These are phyloP conservation scores for Sebastiscus albofasciatus DNA, from an alignment of 2,797 vertebrate species.

Conservation along the genomic window DNA sequence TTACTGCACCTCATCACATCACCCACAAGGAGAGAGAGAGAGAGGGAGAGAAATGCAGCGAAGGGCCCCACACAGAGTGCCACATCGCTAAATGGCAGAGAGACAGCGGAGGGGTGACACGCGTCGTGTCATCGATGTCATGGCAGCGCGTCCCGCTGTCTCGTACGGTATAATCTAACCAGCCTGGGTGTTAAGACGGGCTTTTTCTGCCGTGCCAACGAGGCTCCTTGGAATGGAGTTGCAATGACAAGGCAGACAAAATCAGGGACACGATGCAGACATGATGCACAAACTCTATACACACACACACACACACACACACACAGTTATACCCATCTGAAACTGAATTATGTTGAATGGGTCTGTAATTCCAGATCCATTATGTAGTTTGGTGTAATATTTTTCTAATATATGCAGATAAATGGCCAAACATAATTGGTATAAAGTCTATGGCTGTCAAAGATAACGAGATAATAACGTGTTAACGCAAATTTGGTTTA, in stretches of 20 bases:
- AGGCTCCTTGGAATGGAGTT: slow-evolving; percentile 45
- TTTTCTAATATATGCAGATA: slow-evolving; percentile 5
- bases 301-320: background rate
- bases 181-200: slow-evolving; percentile 51
- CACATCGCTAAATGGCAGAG: slow-evolving; percentile 56
- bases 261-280: slow-evolving; percentile 32
- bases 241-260: slow-evolving; percentile 38
- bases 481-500: too few relatives aligned
- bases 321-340: slow-evolving; percentile 7
- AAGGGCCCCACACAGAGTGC: slow-evolving; percentile 33
- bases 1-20: slow-evolving; percentile 71
- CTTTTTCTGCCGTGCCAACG: slow-evolving; percentile 58
- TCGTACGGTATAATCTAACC: slow-evolving; percentile 65
- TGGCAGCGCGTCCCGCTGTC: slow-evolving; percentile 58
- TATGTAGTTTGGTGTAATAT: background rate
- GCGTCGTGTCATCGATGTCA: slow-evolving; percentile 71
- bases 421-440: slow-evolving; percentile 12
- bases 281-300: slow-evolving; percentile 31
- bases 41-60: slow-evolving; percentile 26
- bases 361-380: background rate
- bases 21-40: slow-evolving; percentile 45
- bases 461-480: too few relatives aligned
- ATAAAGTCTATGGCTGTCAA: too few relatives aligned
- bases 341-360: slow-evolving; percentile 16
- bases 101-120: slow-evolving; percentile 66